Base-by-base conservation (phyloP, 1,140 invertebrate genomes). In the Orius insidiosus region DNA sequence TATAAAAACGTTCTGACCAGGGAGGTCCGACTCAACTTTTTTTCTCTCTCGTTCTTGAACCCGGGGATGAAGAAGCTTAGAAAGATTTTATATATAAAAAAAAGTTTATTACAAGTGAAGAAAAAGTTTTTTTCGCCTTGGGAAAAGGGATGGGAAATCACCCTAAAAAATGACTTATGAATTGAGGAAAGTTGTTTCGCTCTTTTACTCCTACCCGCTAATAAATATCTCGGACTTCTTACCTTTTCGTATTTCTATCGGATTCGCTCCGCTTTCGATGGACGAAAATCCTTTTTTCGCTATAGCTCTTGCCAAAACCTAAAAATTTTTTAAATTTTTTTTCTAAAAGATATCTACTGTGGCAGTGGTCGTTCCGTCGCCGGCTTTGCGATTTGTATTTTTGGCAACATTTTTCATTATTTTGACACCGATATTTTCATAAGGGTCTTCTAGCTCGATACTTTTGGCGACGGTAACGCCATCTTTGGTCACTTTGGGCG, bases 391-490 rank as follows among this genome's bases (percentile, higher is more conserved):
- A 60, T 81, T 83, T 19, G 78, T 77, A 57, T 78, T 82, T 60
- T 77, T 78, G n/a, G 80, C 78, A 45, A 81, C 79, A 63, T 83
- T 78, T 59, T 81, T 77, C n/a, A 82, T 77, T 13, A 83, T 60
- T 54, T 75, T 77, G 31, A 78, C 80, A 41, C 80, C 80, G 60
- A 81, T 72, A 56, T 82, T 82, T 58, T 80, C 72, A 56, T 70
- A 80, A 57, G 77, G 81, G 56, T 82, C 78, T 59, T 78, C 74
- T 5, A 83, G 60, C 55, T 83, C 79, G 48, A 82, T 70, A 6
- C 69, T 66, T 60, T 82, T 83, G n/a, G 80, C 79, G 31, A 82
- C 80, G 3, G 80, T 83, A 0, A 82, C 79, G 52, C 78, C 78
- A 62, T 81, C 80, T 59, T 82, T 82, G 3, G 76, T 83, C 53